These are phyloP conservation scores for Tetragnatha versicolor DNA, from an alignment of 1,140 invertebrate genomes.

Conservation along the genomic window DNA sequence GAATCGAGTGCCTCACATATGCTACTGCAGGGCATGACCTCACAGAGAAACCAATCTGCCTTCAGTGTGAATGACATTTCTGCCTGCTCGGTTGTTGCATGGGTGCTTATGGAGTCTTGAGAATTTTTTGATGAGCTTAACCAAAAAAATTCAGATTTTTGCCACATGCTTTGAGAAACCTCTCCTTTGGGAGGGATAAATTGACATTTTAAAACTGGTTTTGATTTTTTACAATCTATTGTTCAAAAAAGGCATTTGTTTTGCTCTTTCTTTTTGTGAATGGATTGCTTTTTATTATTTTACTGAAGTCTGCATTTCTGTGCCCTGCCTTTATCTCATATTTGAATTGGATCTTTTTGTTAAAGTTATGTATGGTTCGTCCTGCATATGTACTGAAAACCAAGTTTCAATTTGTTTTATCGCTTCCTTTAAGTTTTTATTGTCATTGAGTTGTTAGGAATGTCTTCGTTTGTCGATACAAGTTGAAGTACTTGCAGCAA, in stretches of 20 bases:
- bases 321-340: no score
- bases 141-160: conserved; percentile 26
- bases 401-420: no score
- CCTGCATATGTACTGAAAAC: no score
- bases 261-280: no score
- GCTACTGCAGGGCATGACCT: conserved; percentile 20
- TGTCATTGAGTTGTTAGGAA: no score
- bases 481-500: no score
- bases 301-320: no score
- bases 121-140: conserved; percentile 45
- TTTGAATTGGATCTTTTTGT: no score
- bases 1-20: conserved; percentile 37
- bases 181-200: neutral
- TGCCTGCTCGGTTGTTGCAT: conserved; percentile 32
- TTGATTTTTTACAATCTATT: neutral
- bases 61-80: conserved; percentile 30
- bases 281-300: no score
- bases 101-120: conserved; percentile 39
- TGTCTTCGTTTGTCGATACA: no score
- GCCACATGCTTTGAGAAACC: conserved; percentile 7
- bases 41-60: conserved; percentile 31
- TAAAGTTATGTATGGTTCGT: no score
- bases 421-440: no score
- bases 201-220: neutral
- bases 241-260: neutral